These are phyloP conservation scores for Watsonalla binaria DNA, from an alignment of 2,888 invertebrate genomes.

Conservation along the genomic window DNA sequence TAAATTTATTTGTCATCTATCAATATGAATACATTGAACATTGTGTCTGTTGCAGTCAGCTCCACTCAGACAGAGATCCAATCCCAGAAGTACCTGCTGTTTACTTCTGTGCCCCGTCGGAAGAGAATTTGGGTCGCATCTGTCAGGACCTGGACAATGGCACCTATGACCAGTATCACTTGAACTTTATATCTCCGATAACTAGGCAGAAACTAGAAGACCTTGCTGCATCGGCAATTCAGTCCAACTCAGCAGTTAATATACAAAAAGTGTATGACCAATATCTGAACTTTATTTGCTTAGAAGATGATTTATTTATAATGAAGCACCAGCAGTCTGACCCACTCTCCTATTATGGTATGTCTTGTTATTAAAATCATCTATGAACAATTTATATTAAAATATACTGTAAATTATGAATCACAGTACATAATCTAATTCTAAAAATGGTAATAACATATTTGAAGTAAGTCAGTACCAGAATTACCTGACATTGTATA, in stretches of 20 bases:
- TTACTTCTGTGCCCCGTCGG: constrained; percentile 97
- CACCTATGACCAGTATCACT: constrained; percentile 95
- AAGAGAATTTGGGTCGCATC: constrained; percentile 96
- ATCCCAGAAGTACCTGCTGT: constrained; percentile 99
- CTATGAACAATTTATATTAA: too few species aligned
- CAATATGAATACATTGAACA: neutral
- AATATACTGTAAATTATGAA: too few species aligned
- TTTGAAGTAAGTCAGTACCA: too few species aligned
- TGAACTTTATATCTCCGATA: constrained; percentile 98
- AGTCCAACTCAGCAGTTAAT: constrained; percentile 92
- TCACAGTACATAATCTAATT: too few species aligned
- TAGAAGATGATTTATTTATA: constrained; percentile 98
- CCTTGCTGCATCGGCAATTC: constrained; percentile 94
- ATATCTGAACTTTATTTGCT: constrained; percentile 97
- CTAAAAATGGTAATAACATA: too few species aligned
- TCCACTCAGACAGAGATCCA: constrained; percentile 92
- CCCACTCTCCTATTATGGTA: constrained; percentile 94
- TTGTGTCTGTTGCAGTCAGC: constrained; percentile 78
- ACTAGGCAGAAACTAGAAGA: constrained; percentile 96
- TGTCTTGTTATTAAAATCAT: constrained; percentile 24
- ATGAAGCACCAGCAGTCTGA: constrained; percentile 96
- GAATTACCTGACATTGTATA: too few species aligned
- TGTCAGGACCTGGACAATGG: constrained; percentile 93
- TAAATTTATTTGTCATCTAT: constrained; percentile 1
- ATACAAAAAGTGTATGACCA: constrained; percentile 98